Evolutionary conservation across 2,797 vertebrate genomes (phyloP), one percentile per base, ranked within the genome.

Genomic region (Cheirogaleus major): DNA sequence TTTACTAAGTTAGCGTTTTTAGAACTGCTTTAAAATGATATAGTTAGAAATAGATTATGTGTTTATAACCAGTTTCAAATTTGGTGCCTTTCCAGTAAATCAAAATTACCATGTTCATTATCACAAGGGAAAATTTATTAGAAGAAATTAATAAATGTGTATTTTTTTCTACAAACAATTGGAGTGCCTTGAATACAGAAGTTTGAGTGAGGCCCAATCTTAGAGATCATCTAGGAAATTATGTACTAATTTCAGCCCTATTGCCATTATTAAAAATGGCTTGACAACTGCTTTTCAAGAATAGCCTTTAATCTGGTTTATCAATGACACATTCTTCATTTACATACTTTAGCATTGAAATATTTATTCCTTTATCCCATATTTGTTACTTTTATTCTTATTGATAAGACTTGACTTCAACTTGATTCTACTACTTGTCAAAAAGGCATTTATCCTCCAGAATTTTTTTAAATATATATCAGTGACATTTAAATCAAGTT

Each of bases 1-100:
- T 70, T 85, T 70, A 70, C 52, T 52, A 73, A 85, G 8, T 79
- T 57, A 75, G 17, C 76, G 3, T 22, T 91, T 86, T 82, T 67
- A 80, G 45, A 93, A 65, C 52, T 94, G 45, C 63, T 91, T 83
- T 41, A 89, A 95, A 76, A 70, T 88, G 35, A 65, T 78, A 67
- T 22, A 10, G 6, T 75, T 76, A 70, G 43, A 90, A 92, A 84
- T 22, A 80, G 30, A 87, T 70, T 83, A 50, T 89, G 27, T 91
- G 35, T 72, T 90, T 93, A 92, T 38, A 91, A 92, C 2, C 32
- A 82, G 30, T 96, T 96, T 91, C 22, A 76, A 84, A 78, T 50
- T 84, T 85, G 17, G 15, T 93, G 8, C 41, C 65, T 72, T 92
- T 75, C 67, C 41, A 88, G 45, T 65, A 87, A 88, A 57, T 76